Conservation (phyloP, 2,113 vertebrate genomes). For the Elanoides forficatus region DNA sequence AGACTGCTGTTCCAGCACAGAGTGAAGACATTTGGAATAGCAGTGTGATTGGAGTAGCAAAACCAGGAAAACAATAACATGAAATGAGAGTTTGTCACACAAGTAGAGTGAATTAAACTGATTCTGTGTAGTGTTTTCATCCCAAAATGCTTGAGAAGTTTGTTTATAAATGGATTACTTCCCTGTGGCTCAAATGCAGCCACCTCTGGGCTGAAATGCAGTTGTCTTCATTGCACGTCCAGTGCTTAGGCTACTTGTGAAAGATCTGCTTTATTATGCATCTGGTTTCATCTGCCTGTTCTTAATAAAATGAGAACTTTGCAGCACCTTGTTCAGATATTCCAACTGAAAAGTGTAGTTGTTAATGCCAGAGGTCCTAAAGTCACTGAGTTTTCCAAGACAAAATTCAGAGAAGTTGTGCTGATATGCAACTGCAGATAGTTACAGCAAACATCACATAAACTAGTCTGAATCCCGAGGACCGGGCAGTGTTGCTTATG, state of each 20-base stretch:
- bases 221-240: neutral
- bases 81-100: neutral
- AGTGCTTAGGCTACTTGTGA: neutral
- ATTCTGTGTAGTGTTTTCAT: neutral
- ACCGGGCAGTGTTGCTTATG: neutral
- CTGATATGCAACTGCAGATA: neutral
- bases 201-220: neutral
- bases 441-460: neutral
- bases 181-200: neutral
- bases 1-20: neutral
- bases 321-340: neutral
- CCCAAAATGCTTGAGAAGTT: neutral
- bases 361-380: neutral
- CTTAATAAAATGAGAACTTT: neutral
- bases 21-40: neutral
- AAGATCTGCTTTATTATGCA: neutral
- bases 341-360: neutral
- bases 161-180: neutral
- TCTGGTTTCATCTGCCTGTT: neutral
- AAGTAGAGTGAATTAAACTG: neutral
- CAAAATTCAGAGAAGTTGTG: neutral
- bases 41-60: neutral
- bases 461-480: neutral
- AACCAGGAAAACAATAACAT: neutral
- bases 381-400: neutral